phyloP scores from a whole-genome alignment of 2,888 invertebrate species.

The Platycheirus rosarum region DNA sequence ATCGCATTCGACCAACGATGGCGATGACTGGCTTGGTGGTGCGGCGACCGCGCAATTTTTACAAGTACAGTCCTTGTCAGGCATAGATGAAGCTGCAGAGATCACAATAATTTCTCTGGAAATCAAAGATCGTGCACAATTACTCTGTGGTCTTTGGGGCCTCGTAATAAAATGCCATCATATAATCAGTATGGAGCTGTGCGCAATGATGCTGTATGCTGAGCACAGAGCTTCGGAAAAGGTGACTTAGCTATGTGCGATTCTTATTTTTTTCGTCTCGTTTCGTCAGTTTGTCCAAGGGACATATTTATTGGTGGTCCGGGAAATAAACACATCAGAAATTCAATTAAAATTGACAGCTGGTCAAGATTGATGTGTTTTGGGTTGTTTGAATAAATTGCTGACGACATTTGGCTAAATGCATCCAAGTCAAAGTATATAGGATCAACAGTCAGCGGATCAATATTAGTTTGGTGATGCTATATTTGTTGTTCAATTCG shows the following conservation, averaged over 20 bases:
- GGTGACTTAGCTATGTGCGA: slow-evolving; percentile 46
- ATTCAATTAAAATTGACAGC: slow-evolving; percentile 75
- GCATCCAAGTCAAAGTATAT: slow-evolving; percentile 34
- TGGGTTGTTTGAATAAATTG: slow-evolving; percentile 69
- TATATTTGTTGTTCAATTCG: too few relatives aligned
- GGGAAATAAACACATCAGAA: slow-evolving; percentile 75
- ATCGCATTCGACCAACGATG: slow-evolving; percentile 57
- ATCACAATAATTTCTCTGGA: slow-evolving; percentile 72
- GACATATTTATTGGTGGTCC: slow-evolving; percentile 73
- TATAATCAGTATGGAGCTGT: slow-evolving; percentile 39
- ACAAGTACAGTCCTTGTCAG: slow-evolving; percentile 74
- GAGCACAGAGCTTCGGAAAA: slow-evolving; percentile 30
- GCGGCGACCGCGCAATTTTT: slow-evolving; percentile 60
- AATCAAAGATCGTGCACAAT: slow-evolving; percentile 75
- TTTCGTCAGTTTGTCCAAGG: slow-evolving; percentile 73
- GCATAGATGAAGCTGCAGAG: slow-evolving; percentile 70
- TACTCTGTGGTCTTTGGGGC: slow-evolving; percentile 70
- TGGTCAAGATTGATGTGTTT: slow-evolving; percentile 74
- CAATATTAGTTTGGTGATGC: slow-evolving; percentile 48
- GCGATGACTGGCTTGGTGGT: slow-evolving; percentile 37
- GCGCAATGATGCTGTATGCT: slow-evolving; percentile 25
- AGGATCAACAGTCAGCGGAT: background rate
- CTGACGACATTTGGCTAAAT: slow-evolving; percentile 51
- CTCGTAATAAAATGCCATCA: slow-evolving; percentile 63
- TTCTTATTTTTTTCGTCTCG: slow-evolving; percentile 69